phyloP scores from a whole-genome alignment of 2,888 invertebrate genomes.

The Lycocerus yunnanus region DNA sequence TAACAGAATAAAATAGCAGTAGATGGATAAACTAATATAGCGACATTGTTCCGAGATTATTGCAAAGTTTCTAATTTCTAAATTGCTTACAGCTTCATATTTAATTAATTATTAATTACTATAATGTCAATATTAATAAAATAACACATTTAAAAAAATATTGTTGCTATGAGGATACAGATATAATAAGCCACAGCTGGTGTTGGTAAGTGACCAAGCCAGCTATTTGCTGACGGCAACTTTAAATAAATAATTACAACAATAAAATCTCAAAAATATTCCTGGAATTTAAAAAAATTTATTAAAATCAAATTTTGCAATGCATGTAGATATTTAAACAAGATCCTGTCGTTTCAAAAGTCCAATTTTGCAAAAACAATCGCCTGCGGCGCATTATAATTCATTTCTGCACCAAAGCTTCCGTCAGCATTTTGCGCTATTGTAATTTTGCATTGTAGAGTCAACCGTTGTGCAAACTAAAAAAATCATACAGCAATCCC shows the following conservation, averaged over 20 bases:
- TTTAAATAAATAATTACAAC: neutral
- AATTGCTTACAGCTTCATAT: neutral
- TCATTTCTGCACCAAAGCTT: too few species aligned
- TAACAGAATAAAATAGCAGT: neutral
- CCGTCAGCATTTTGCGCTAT: too few species aligned
- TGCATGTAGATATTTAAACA: too few species aligned
- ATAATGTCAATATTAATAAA: neutral
- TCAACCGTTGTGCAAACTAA: too few species aligned
- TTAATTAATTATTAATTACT: neutral
- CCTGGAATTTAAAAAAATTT: too few species aligned
- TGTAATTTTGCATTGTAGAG: too few species aligned
- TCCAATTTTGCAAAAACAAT: too few species aligned
- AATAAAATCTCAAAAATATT: neutral
- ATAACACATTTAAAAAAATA: neutral
- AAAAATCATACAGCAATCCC: too few species aligned
- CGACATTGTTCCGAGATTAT: neutral
- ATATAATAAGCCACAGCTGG: neutral
- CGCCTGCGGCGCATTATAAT: too few species aligned
- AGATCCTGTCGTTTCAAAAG: too few species aligned
- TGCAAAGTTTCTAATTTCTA: neutral
- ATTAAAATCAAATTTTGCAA: too few species aligned
- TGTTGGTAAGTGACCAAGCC: neutral
- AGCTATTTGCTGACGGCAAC: neutral
- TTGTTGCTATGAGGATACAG: neutral
- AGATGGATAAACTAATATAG: neutral